Evolutionary conservation across 2,797 vertebrate species (phyloP), one percentile per base, ranked within the genome.

Genomic region (Gobionotothen gibberifrons): DNA sequence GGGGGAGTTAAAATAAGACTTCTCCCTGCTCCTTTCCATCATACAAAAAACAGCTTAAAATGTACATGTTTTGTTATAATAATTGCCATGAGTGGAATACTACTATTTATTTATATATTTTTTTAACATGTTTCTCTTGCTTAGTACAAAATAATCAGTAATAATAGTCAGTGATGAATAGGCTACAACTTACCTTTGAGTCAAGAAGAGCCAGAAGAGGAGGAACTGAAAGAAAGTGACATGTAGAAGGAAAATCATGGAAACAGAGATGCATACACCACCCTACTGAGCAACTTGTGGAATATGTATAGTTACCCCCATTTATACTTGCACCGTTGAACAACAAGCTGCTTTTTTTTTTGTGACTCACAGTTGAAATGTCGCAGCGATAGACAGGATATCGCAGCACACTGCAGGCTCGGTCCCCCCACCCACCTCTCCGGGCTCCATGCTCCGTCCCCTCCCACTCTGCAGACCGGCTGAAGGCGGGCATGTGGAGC

Each of bases 401-500:
- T 26, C 4, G 26, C 54, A 26, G 57, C 19, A 32, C 49, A 52
- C 53, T 29, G 55, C 13, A 19, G 2, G 39, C 19, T 42, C 1
- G 15, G 15, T 44, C 14, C 15, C 40, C 29, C 16, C 16, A 3
- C 29, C 40, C 32, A 36, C 58, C 55, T 69, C 48, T 44, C 68
- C 21, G 52, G 8, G 10, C 73, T 54, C 16, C 3, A 15, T 39
- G 39, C 51, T 64, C 51, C 43, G 62, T 65, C 59, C 57, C 80
- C 85, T 78, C 78, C 81, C 79, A 22, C 77, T 54, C 71, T 5
- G 49, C 48, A 42, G 58, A 1, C 26, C 56, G 75, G 57, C 16
- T 16, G 81, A 47, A 72, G 88, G 86, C 74, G 84, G 87, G 86
- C 74, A 26, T 73, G 57, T 49, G 79, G 36, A 43, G 72, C 80